phyloP scores from a whole-genome alignment of 2,113 vertebrate genomes.

The Gobius niger region DNA sequence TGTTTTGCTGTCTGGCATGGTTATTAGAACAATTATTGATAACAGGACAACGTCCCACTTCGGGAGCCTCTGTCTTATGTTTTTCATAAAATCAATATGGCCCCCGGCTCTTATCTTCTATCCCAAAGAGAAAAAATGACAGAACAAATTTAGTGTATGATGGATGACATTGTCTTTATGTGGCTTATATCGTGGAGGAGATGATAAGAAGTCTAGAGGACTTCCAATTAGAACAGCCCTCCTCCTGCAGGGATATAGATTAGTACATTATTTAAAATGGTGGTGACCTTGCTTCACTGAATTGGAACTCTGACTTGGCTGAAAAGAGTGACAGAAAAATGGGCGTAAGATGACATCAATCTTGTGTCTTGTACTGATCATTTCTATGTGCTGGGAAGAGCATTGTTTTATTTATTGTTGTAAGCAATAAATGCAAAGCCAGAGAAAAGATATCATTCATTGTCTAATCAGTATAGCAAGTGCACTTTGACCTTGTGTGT shows the following conservation, averaged over 20 bases:
- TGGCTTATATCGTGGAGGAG: conserved; percentile 54
- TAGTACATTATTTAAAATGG: conserved; percentile 45
- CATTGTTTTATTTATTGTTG: conserved; percentile 28
- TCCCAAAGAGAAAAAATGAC: conserved; percentile 66
- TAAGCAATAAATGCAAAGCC: conserved; percentile 54
- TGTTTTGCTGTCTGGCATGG: conserved; percentile 60
- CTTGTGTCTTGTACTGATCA: conserved; percentile 15
- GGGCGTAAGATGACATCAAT: conserved; percentile 25
- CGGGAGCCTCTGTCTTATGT: conserved; percentile 61
- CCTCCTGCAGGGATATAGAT: conserved; percentile 44
- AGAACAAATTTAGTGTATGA: conserved; percentile 70
- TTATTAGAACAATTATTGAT: conserved; percentile 80
- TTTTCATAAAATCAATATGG: conserved; percentile 73
- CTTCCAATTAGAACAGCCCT: conserved; percentile 58
- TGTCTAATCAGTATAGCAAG: conserved; percentile 67
- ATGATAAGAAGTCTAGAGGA: conserved; percentile 65
- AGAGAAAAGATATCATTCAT: conserved; percentile 69
- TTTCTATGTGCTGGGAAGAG: background rate
- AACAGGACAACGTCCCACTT: conserved; percentile 71
- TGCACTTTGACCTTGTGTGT: conserved; percentile 41
- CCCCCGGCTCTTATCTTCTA: conserved; percentile 54
- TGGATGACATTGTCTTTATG: conserved; percentile 60
- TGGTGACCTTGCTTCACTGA: conserved; percentile 33
- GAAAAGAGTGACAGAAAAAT: conserved; percentile 51
- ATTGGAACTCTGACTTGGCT: conserved; percentile 27